Conservation (phyloP, 2,113 vertebrate species). For the Pteropus alecto region DNA sequence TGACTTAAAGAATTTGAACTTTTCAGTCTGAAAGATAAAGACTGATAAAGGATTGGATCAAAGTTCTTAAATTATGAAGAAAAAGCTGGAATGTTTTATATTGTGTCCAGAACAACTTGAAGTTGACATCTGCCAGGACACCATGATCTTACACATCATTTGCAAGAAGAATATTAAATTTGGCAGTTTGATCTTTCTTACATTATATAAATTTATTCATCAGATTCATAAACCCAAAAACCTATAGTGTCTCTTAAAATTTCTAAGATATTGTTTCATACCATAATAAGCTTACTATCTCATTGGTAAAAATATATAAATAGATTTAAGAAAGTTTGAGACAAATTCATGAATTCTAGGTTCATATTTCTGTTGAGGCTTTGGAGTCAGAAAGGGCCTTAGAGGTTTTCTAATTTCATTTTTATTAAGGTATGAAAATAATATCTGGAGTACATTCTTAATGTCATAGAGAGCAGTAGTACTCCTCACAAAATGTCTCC, state of each 20-base stretch:
- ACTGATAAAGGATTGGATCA: not conserved
- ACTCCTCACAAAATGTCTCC: not conserved
- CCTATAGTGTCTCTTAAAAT: not conserved
- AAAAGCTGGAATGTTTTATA: not conserved
- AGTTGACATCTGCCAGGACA: not conserved
- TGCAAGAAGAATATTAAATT: conserved; percentile 28
- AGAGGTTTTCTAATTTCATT: not conserved
- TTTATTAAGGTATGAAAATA: conserved; percentile 15
- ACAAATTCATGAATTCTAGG: conserved; percentile 20
- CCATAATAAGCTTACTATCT: not conserved
- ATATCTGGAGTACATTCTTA: not conserved
- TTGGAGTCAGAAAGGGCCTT: conserved; percentile 9
- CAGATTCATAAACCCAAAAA: conserved; percentile 40
- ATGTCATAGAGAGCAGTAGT: not conserved
- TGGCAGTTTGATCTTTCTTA: not conserved
- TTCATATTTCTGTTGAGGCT: not conserved
- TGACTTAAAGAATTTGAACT: not conserved
- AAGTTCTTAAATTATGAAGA: conserved; percentile 32
- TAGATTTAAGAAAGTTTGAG: not conserved
- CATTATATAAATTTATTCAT: not conserved
- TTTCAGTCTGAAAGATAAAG: conserved; percentile 2
- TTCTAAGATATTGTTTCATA: not conserved
- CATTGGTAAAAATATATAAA: not conserved
- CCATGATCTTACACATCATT: not conserved
- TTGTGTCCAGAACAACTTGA: not conserved